Base-by-base conservation (phyloP, 2,797 vertebrate genomes). In the Periophthalmus magnuspinnatus region DNA sequence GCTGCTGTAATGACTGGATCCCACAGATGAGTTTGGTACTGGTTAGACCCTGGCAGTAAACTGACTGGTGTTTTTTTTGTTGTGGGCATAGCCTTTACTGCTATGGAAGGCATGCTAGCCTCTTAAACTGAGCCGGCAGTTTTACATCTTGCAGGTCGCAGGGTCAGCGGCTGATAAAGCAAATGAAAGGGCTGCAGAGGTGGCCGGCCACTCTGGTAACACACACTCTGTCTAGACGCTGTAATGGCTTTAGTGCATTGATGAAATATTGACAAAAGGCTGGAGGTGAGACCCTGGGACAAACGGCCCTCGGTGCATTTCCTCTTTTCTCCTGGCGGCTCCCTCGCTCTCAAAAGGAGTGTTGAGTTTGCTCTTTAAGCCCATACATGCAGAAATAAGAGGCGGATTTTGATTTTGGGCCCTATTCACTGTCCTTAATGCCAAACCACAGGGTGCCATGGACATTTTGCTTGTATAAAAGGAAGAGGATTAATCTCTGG, bases 221-320 rank as follows among this genome's bases (percentile, higher is more conserved):
- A 78, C 83, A 81, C 72, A 79, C 80, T 36, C 78, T 77, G 92
- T 94, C 93, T 93, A 93, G 93, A 93, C 92, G 71, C 86, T 84
- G 91, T 90, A 92, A 93, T 90, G 84, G 86, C 67, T 91, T 91
- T 90, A 91, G 85, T 84, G 85, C 87, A 70, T 83, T 81, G 82
- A 88, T 93, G 87, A 93, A 90, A 91, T 91, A 90, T 92, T 91
- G 90, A 90, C 89, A 83, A 71, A 75, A 71, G 80, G 82, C 83
- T 81, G 63, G 79, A 88, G 86, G 79, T 81, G 77, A 86, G 88
- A 89, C 83, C 83, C 61, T 3, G 71, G 72, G 79, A 88, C 85
- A 86, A 86, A 88, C 78, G 76, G 57, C 81, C 77, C 81, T 79
- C 24, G 79, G 75, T 78, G 65, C 72, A 68, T 81, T 88, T 87